Base-by-base conservation (phyloP, 2,888 invertebrate genomes). In the Polietes domitor region DNA sequence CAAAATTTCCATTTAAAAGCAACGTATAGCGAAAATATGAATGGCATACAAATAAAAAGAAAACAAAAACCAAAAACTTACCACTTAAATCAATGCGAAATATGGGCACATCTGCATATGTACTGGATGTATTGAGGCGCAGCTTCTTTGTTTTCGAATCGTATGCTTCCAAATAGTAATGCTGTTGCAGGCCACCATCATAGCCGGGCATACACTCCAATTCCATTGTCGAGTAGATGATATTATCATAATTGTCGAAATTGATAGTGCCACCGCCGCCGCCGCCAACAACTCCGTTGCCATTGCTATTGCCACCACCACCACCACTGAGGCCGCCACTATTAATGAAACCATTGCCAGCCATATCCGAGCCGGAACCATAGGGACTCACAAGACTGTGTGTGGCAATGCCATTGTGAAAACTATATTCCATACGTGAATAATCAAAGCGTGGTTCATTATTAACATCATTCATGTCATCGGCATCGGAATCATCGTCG, bases 181-280 rank as follows among this genome's bases (percentile, higher is more conserved):
- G 95, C 92, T 98, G 98, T 55, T 96, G 96, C 80, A 98, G 94
- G 0, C 98, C 98, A 0, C 98, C 97, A 89, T 98, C 97, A 91
- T 97, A 97, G 61, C 97, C 98, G 0, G 96, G 94, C 81, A 96
- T 95, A 92, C 98, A 98, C 88, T 97, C 96, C 81, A 98, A 95
- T 89, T 96, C 96, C 89, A 98, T 92, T 92, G 92, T 92, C 58
- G 92, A 92, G 87, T 92, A 92, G 80, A 92, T 90, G 68, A 91
- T 90, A 87, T 92, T 92, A 87, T 92, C 92, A 81, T 92, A 92
- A 88, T 90, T 92, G 83, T 92, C 92, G 63, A 92, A 89, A 86
- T 92, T 92, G 83, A 92, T 91, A 79, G 89, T 90, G 43, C 89
- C 89, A 24, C 90, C 90, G 21, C 87, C 89, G 10, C 86, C 87